These are phyloP conservation scores for Colistium nudipinnis DNA, from an alignment of 2,113 vertebrate species.

Conservation along the genomic window DNA sequence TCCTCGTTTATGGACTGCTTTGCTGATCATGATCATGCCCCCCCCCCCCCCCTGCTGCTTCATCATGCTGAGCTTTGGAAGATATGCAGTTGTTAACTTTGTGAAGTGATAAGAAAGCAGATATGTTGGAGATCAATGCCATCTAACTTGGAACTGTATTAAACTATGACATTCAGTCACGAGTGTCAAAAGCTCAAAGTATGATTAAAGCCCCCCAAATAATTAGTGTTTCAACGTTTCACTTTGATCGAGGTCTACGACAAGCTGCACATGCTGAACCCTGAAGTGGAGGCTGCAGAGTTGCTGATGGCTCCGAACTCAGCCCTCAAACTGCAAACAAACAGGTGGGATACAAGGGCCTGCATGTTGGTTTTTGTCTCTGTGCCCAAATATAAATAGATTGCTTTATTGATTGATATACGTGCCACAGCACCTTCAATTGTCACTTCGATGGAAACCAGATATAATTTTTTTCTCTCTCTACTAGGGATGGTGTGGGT, in stretches of 20 bases:
- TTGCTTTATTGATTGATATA: too few species aligned
- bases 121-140: constrained; percentile 58
- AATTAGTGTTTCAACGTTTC: constrained; percentile 48
- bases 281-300: constrained; percentile 84
- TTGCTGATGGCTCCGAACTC: constrained; percentile 86
- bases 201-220: constrained; percentile 44
- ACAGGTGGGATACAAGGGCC: constrained; percentile 69
- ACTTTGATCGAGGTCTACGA: constrained; percentile 89
- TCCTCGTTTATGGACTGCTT: neutral
- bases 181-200: constrained; percentile 54
- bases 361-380: neutral
- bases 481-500: constrained; percentile 85
- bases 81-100: constrained; percentile 46
- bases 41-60: too few species aligned
- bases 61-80: constrained; percentile 37
- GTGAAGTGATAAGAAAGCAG: constrained; percentile 53
- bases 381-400: too few species aligned
- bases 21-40: constrained; percentile 7
- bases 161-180: constrained; percentile 52
- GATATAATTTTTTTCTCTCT: neutral
- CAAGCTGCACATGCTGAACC: constrained; percentile 86
- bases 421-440: too few species aligned
- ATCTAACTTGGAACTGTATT: constrained; percentile 56
- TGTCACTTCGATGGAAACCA: too few species aligned
- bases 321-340: constrained; percentile 79